Evolutionary conservation across 2,888 invertebrate species (phyloP).

Genomic region (Nebria salina): DNA sequence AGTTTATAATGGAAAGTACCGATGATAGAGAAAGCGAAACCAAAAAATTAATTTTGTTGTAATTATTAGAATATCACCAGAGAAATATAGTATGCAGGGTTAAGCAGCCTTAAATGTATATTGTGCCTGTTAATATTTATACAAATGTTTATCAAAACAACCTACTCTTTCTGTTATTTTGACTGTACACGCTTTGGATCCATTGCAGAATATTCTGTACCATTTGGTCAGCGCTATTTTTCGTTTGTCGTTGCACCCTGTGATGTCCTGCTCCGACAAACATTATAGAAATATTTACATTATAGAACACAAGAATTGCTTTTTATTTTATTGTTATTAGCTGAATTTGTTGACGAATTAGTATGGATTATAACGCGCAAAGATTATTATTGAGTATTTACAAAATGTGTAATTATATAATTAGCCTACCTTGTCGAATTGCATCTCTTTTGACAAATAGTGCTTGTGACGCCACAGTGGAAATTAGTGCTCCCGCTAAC

Average conservation of each 20-base stretch:
- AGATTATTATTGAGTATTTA: not conserved
- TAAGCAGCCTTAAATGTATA: not conserved
- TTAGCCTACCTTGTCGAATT: slow-evolving; percentile 50
- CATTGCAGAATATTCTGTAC: slow-evolving; percentile 79
- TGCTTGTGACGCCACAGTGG: slow-evolving; percentile 48
- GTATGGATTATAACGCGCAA: no score
- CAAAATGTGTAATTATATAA: not conserved
- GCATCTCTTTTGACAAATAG: slow-evolving; percentile 52
- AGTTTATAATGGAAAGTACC: no score
- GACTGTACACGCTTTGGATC: slow-evolving; percentile 77
- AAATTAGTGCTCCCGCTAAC: slow-evolving; percentile 43
- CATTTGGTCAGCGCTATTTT: slow-evolving; percentile 74
- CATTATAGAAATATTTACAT: not conserved
- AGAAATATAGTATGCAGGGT: not conserved
- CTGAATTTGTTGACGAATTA: no score
- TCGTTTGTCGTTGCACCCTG: slow-evolving; percentile 63
- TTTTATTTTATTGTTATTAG: slow-evolving; percentile 4
- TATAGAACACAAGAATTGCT: not conserved
- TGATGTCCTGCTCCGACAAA: slow-evolving; percentile 55
- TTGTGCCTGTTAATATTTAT: not conserved
- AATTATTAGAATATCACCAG: no score
- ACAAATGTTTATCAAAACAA: slow-evolving; percentile 39
- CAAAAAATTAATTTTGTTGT: no score
- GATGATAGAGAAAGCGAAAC: no score
- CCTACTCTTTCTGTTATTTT: slow-evolving; percentile 67